Conservation (phyloP, 2,797 vertebrate genomes). For the Hylomyscus alleni region DNA sequence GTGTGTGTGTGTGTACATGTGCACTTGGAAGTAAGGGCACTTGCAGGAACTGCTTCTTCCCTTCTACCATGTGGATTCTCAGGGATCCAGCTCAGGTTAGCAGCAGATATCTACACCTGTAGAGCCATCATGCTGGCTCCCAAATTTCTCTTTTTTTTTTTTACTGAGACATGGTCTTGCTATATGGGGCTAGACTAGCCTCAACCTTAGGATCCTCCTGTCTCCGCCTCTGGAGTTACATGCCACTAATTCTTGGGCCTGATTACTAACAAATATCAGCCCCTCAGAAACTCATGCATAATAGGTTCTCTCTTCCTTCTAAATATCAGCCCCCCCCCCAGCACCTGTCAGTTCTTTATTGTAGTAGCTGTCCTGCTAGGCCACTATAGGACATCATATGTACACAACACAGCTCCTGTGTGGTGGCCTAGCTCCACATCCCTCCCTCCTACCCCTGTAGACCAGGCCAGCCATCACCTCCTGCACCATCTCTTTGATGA, state of each 20-base stretch:
- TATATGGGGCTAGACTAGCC: not conserved
- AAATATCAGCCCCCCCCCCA: not conserved
- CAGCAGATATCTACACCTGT: not conserved
- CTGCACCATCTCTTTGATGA: constrained; percentile 99
- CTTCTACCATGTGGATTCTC: not conserved
- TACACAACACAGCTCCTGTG: not conserved
- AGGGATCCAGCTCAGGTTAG: not conserved
- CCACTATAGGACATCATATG: not conserved
- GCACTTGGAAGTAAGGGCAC: not conserved
- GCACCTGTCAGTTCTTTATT: not conserved
- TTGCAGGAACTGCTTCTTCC: not conserved
- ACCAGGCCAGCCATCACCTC: constrained; percentile 90
- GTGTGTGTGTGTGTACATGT: no score
- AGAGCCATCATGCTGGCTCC: not conserved
- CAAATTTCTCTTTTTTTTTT: not conserved
- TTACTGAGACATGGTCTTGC: not conserved
- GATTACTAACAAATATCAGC: not conserved
- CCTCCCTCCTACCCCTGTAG: not conserved
- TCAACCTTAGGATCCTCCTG: not conserved
- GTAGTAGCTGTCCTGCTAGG: not conserved
- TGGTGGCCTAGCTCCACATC: not conserved
- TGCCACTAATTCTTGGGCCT: not conserved
- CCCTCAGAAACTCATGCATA: not conserved
- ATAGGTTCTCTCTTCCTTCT: not conserved
- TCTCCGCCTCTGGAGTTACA: not conserved